These are phyloP conservation scores for Peromyscus maniculatus DNA, from an alignment of 2,113 vertebrate genomes.

Conservation along the genomic window DNA sequence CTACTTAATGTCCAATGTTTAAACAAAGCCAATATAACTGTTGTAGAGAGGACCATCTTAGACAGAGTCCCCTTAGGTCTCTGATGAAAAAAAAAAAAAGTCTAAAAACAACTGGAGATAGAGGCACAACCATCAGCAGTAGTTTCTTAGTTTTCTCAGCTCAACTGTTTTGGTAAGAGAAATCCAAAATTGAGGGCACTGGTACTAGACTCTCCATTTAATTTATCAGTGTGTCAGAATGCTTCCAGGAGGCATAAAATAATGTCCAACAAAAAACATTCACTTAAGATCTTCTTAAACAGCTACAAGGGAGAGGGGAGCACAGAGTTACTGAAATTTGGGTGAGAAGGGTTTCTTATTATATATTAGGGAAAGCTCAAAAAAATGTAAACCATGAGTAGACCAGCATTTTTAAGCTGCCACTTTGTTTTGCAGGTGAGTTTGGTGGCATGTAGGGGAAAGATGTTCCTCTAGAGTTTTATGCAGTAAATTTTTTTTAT, in stretches of 20 bases:
- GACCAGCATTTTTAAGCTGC: not conserved
- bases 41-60: not conserved
- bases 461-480: not conserved
- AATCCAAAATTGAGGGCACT: not conserved
- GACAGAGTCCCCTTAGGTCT: not conserved
- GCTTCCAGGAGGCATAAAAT: not conserved
- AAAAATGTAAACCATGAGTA: not conserved
- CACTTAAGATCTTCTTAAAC: not conserved
- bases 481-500: not conserved
- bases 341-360: not conserved
- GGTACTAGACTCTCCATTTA: not conserved
- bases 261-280: not conserved
- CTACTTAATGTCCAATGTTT: not conserved
- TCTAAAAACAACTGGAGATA: not conserved
- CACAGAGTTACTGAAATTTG: not conserved
- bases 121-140: not conserved
- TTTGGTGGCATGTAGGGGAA: not conserved
- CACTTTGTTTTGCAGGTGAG: not conserved
- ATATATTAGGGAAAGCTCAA: conserved; percentile 5
- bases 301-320: not conserved
- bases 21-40: not conserved
- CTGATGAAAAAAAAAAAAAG: not conserved
- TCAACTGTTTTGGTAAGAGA: not conserved
- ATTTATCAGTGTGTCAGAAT: not conserved
- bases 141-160: not conserved